Percentiles rank a stretch among this genome's conserved stretches.
These are phyloP conservation scores for Lithophane ornitopus DNA, from an alignment of 2,888 invertebrate species.

Conservation along the genomic window DNA sequence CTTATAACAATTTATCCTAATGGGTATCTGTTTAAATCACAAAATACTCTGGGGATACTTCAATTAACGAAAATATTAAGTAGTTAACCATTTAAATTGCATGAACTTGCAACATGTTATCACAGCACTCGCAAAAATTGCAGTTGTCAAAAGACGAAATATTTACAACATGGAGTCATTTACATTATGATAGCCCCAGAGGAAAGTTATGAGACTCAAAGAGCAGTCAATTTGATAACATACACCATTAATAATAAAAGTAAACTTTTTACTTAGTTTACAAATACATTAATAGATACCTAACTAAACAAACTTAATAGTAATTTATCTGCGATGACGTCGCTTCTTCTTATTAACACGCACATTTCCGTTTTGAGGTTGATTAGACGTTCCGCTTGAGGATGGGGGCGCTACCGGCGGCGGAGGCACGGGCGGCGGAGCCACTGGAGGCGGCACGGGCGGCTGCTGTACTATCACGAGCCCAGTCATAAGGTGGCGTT, in stretches of 20 bases:
- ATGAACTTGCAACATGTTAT: slow-evolving; percentile 79
- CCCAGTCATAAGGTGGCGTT: slow-evolving; percentile 51
- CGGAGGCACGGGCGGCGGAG: slow-evolving; percentile 44
- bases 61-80: slow-evolving; percentile 73
- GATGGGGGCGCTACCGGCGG: slow-evolving; percentile 59
- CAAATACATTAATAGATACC: slow-evolving; percentile 59
- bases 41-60: slow-evolving; percentile 76
- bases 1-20: slow-evolving; percentile 71
- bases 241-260: slow-evolving; percentile 66
- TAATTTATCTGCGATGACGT: slow-evolving; percentile 83
- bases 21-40: slow-evolving; percentile 73
- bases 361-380: slow-evolving; percentile 69
- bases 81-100: slow-evolving; percentile 75
- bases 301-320: slow-evolving; percentile 54
- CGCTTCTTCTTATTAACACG: slow-evolving; percentile 83
- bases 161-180: slow-evolving; percentile 77
- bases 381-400: slow-evolving; percentile 71
- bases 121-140: slow-evolving; percentile 88
- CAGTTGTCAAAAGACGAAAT: slow-evolving; percentile 80
- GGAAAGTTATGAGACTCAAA: slow-evolving; percentile 73
- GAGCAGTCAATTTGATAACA: slow-evolving; percentile 75
- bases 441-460: slow-evolving; percentile 49
- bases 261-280: slow-evolving; percentile 68
- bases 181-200: slow-evolving; percentile 76
- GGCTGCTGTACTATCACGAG: slow-evolving; percentile 52